Base-by-base conservation (phyloP, 1,140 invertebrate species). In the Chlorops oryzae region DNA sequence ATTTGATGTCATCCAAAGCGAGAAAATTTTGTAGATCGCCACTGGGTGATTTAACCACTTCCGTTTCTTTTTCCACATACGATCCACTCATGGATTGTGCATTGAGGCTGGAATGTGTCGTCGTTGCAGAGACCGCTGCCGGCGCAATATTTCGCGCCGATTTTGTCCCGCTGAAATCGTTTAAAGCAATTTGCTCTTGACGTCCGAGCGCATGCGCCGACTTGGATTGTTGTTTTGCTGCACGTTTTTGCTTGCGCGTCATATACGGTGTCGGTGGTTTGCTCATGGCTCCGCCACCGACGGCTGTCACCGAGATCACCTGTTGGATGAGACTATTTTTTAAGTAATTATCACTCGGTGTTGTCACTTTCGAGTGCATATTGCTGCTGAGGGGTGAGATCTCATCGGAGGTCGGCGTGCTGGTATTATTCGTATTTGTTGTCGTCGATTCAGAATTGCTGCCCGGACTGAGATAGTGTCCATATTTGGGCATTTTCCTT, bases 371-470 rank as follows among this genome's bases (percentile, higher is more conserved):
- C 3, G 62, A 62, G 10, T 62, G 58, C 6, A 55, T 51, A 1
- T 61, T 55, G n/a, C 62, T 64, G 17, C 54, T 56, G 0, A 56
- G 54, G 0, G 62, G 51, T 2, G 42, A 52, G 3, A 48, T 12
- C 21, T 64, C 64, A 38, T 70, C 63, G 0, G 63, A 63, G 20
- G 61, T 70, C 21, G 66, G 66, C n/a, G 63, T 65, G 7, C 58
- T 52, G 12, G 65, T 65, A 17, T 46, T 63, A n/a, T 56, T 61
- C 28, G 59, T 63, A 27, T 37, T 54, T 5, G 78, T 75, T 58
- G 76, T 73, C 0, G 74, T 75, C 0, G 75, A 75, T 55, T 77
- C 76, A 1, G 75, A 75, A 55, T 79, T 80, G 54, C 77, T 79
- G 10, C 75, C 74, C 0, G 78, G 76, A 39, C 78, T 74, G 17